phyloP scores from a whole-genome alignment of 2,888 invertebrate species.

The Caenorhabditis doughertyi region DNA sequence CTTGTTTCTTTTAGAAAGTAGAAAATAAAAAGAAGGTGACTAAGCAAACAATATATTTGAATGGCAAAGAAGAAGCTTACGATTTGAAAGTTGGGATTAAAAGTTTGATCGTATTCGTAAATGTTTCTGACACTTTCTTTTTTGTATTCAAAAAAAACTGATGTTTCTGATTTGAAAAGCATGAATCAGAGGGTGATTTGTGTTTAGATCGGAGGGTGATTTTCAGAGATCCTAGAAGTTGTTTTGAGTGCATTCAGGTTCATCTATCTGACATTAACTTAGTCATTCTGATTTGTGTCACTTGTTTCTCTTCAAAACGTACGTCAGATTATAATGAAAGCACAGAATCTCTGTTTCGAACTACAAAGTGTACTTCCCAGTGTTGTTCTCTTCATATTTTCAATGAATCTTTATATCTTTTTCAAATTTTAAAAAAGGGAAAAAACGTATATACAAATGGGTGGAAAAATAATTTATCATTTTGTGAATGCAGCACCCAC shows the following conservation, averaged over 20 bases:
- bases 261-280: neutral
- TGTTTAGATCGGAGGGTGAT: neutral
- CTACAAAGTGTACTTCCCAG: too few relatives aligned
- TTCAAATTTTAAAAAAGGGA: neutral
- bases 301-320: neutral
- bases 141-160: neutral
- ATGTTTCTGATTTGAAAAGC: neutral
- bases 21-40: slow-evolving; percentile 23
- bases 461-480: neutral
- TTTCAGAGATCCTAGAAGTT: neutral
- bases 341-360: neutral
- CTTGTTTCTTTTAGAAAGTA: slow-evolving; percentile 35
- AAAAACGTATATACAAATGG: neutral
- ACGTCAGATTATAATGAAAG: neutral
- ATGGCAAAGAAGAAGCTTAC: slow-evolving; percentile 5
- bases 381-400: too few relatives aligned
- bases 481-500: neutral
- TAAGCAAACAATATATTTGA: slow-evolving; percentile 25
- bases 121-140: neutral
- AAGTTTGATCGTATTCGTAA: neutral
- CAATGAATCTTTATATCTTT: too few relatives aligned
- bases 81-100: slow-evolving; percentile 5
- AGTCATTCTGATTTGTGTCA: slow-evolving; percentile 5
- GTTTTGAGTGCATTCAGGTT: slow-evolving; percentile 1
- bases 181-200: neutral